phyloP scores from a whole-genome alignment of 2,113 vertebrate genomes.

The Corythaeola cristata region DNA sequence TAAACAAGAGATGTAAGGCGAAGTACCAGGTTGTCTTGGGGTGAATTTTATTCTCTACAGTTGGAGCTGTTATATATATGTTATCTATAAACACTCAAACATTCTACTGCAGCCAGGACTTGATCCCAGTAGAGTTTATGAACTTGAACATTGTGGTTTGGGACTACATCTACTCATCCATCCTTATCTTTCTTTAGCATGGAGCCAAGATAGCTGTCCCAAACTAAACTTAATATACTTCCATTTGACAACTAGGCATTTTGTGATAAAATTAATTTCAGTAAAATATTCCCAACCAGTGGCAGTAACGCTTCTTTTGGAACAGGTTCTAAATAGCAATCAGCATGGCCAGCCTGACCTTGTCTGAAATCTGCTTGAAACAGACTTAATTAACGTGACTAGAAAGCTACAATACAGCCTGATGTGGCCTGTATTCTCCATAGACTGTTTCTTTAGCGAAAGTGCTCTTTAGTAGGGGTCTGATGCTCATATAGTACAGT shows the following conservation, averaged over 20 bases:
- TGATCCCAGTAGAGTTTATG: background rate
- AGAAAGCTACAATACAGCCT: background rate
- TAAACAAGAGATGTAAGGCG: background rate
- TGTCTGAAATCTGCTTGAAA: background rate
- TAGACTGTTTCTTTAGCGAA: background rate
- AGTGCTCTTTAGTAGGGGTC: background rate
- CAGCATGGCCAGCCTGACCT: background rate
- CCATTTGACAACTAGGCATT: background rate
- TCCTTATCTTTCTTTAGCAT: background rate
- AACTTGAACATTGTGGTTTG: background rate
- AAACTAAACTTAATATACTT: background rate
- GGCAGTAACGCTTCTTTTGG: slow-evolving; percentile 11
- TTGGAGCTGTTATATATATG: background rate
- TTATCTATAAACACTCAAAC: background rate
- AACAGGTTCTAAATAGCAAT: background rate
- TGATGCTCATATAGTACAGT: background rate
- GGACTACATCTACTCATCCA: background rate
- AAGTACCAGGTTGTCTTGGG: background rate
- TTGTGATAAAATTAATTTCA: slow-evolving; percentile 1
- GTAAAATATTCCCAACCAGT: background rate
- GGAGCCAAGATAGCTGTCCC: background rate
- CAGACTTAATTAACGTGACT: background rate
- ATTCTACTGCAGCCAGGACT: background rate
- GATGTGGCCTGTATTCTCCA: background rate
- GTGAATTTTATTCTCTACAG: background rate